Conservation (phyloP, 2,797 vertebrate species). For the Champsocephalus gunnari region DNA sequence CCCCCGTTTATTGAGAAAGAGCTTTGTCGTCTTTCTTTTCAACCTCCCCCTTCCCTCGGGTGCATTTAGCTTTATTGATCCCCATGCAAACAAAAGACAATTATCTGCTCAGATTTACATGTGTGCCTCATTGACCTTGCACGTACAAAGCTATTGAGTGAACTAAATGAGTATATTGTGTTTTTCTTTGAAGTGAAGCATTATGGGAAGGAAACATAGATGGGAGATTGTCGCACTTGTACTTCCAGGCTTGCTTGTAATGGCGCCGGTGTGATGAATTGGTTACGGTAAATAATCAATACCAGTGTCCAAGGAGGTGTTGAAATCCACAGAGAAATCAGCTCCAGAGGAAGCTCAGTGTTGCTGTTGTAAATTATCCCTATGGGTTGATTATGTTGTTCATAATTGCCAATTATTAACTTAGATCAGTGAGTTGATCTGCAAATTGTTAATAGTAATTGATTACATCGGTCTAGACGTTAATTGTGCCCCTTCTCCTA, state of each 20-base stretch:
- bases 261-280: conserved; percentile 45
- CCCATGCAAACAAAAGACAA: conserved; percentile 87
- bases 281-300: conserved; percentile 57
- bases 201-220: conserved; percentile 68
- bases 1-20: conserved; percentile 46
- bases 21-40: conserved; percentile 45
- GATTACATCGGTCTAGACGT: conserved; percentile 69
- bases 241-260: background rate
- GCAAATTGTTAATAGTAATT: conserved; percentile 76
- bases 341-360: conserved; percentile 38
- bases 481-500: conserved; percentile 69
- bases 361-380: conserved; percentile 41
- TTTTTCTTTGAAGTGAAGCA: conserved; percentile 86
- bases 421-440: conserved; percentile 67
- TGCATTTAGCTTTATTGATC: conserved; percentile 93
- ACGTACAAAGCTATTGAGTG: conserved; percentile 91
- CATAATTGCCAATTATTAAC: conserved; percentile 77
- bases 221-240: background rate
- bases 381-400: conserved; percentile 66
- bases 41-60: conserved; percentile 67
- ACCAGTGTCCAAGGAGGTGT: conserved; percentile 27
- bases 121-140: conserved; percentile 90
- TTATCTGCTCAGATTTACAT: conserved; percentile 93
- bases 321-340: conserved; percentile 33
- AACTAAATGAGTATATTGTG: conserved; percentile 89